These are phyloP conservation scores for Drosophila navojoa DNA, from an alignment of 1,140 invertebrate species.

Conservation along the genomic window DNA sequence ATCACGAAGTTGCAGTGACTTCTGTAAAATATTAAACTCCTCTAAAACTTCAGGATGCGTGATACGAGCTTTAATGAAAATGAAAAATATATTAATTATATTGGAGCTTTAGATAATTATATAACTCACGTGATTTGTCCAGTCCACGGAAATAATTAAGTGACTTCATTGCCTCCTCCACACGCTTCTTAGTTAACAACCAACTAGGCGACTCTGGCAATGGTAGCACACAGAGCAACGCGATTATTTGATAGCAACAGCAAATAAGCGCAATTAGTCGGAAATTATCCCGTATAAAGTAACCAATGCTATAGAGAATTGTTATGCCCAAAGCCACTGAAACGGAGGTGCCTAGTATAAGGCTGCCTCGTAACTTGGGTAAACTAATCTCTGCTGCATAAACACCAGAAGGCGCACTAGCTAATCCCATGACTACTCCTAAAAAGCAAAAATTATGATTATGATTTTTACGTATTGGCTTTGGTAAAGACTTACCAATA, in stretches of 20 bases:
- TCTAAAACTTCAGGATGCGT: slow-evolving; percentile 81
- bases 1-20: slow-evolving; percentile 63
- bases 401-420: slow-evolving; percentile 86
- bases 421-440: slow-evolving; percentile 87
- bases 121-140: slow-evolving; percentile 68
- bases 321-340: slow-evolving; percentile 86
- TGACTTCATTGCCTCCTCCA: slow-evolving; percentile 85
- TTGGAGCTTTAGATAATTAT: background rate
- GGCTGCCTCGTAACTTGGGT: slow-evolving; percentile 85
- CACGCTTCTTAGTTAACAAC: slow-evolving; percentile 85
- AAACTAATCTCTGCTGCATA: slow-evolving; percentile 87
- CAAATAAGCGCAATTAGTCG: slow-evolving; percentile 87
- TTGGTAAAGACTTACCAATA: slow-evolving; percentile 44
- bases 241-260: slow-evolving; percentile 85
- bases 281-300: slow-evolving; percentile 86
- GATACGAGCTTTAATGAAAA: slow-evolving; percentile 55
- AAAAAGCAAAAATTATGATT: slow-evolving; percentile 11
- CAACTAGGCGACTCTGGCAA: slow-evolving; percentile 90
- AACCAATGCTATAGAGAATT: slow-evolving; percentile 87
- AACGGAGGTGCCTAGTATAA: slow-evolving; percentile 87
- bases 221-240: slow-evolving; percentile 85
- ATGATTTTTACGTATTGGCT: slow-evolving; percentile 1
- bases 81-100: background rate
- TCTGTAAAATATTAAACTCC: slow-evolving; percentile 69
- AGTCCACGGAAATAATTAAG: slow-evolving; percentile 86